A percentile compares a stretch with the other conserved stretches of the same genome.
Evolutionary conservation across 2,113 vertebrate species (phyloP).

Genomic region (Barbus barbus): DNA sequence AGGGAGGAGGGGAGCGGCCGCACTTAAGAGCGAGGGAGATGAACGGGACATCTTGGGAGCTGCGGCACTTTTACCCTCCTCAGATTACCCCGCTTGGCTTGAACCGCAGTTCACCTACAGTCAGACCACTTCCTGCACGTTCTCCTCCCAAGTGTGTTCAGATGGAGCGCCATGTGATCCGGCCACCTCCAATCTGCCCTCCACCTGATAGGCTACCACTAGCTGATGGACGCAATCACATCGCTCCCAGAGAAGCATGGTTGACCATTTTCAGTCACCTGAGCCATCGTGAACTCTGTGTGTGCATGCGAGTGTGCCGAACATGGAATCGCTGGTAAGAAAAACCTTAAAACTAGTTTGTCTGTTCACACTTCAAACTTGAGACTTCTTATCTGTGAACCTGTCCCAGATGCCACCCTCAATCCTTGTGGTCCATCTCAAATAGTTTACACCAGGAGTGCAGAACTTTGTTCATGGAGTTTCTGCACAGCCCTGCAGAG

Average conservation of each 20-base stretch:
- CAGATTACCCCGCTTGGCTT: slow-evolving; percentile 82
- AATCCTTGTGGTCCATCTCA: neutral
- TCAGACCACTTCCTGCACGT: slow-evolving; percentile 86
- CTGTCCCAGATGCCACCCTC: neutral
- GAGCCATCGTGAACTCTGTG: slow-evolving; percentile 91
- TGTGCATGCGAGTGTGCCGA: slow-evolving; percentile 97
- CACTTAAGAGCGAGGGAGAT: slow-evolving; percentile 80
- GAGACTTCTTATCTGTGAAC: neutral
- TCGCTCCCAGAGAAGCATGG: slow-evolving; percentile 92
- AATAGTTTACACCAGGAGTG: neutral
- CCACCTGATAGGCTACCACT: slow-evolving; percentile 93
- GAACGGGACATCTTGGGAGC: slow-evolving; percentile 88
- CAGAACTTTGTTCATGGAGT: too few species aligned
- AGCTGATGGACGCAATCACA: slow-evolving; percentile 86
- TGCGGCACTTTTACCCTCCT: slow-evolving; percentile 83
- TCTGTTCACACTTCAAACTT: neutral
- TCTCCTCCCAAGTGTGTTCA: slow-evolving; percentile 96
- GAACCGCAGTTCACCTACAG: slow-evolving; percentile 80
- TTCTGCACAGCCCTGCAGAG: too few species aligned
- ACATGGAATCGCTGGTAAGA: slow-evolving; percentile 99
- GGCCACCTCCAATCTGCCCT: slow-evolving; percentile 95
- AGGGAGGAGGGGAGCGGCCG: slow-evolving; percentile 27
- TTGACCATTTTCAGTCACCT: slow-evolving; percentile 94
- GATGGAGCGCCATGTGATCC: slow-evolving; percentile 97
- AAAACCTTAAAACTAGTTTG: neutral